Evolutionary conservation across 1,140 invertebrate genomes (phyloP).

Genomic region (Bombus confusus): DNA sequence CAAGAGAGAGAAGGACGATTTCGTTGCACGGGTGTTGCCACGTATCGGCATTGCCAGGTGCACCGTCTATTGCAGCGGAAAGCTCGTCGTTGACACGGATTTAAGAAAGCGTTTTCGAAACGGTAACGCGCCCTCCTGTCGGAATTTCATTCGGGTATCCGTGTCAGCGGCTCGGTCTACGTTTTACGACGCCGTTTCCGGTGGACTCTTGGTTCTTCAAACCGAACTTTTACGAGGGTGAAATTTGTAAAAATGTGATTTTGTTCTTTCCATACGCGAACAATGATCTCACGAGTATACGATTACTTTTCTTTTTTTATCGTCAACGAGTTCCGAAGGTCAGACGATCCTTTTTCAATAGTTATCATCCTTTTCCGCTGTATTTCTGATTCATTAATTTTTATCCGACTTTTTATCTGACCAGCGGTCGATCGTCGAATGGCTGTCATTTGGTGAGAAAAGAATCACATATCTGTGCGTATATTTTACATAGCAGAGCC

Average conservation of each 20-base stretch:
- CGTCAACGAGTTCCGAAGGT: background rate
- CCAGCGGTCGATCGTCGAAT: too few species aligned
- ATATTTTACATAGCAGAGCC: too few species aligned
- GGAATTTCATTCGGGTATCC: background rate
- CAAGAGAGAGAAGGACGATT: background rate
- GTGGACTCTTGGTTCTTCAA: background rate
- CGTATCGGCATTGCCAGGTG: background rate
- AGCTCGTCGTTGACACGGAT: conserved; percentile 2
- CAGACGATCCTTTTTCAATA: too few species aligned
- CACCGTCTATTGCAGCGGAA: background rate
- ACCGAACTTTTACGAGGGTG: background rate
- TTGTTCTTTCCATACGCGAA: background rate
- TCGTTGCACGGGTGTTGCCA: background rate
- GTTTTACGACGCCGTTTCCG: background rate
- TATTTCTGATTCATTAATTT: too few species aligned
- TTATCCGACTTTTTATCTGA: too few species aligned
- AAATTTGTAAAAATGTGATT: background rate
- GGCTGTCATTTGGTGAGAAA: too few species aligned
- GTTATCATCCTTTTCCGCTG: too few species aligned
- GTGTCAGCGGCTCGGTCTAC: background rate
- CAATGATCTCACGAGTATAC: background rate
- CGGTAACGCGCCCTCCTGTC: background rate
- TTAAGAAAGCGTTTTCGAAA: conserved; percentile 1
- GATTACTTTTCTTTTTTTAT: background rate
- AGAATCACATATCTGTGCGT: too few species aligned